Evolutionary conservation across 2,113 vertebrate genomes (phyloP).

Genomic region (Heterotilapia buettikoferi): DNA sequence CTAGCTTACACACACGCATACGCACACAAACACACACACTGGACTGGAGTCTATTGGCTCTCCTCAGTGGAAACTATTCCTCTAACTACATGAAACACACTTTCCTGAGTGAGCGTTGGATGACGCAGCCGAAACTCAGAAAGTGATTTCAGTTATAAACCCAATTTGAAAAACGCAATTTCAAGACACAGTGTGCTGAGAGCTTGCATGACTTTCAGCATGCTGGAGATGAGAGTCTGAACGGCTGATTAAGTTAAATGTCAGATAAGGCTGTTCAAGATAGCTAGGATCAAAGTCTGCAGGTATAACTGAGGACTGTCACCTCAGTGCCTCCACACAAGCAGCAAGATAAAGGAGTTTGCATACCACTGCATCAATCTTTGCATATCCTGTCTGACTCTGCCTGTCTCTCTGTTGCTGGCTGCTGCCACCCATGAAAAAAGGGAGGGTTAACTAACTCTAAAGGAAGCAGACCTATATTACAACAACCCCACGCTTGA

Average conservation of each 20-base stretch:
- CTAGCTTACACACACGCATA: background rate
- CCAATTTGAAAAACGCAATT: background rate
- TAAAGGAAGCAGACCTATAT: slow-evolving; percentile 1
- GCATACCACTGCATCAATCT: slow-evolving; percentile 52
- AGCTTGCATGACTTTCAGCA: background rate
- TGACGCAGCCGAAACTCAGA: background rate
- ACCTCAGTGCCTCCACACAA: background rate
- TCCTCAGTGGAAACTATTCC: slow-evolving; percentile 37
- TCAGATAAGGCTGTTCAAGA: slow-evolving; percentile 33
- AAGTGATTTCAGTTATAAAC: slow-evolving; percentile 2
- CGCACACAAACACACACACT: background rate
- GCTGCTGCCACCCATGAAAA: background rate
- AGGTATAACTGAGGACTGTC: background rate
- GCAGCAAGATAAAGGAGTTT: slow-evolving; percentile 27
- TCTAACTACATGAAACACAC: slow-evolving; percentile 3
- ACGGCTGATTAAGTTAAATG: background rate
- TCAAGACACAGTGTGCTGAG: background rate
- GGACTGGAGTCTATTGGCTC: background rate
- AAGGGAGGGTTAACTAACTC: slow-evolving; percentile 12
- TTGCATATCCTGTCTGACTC: slow-evolving; percentile 50
- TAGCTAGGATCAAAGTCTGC: slow-evolving; percentile 57
- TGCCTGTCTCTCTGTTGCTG: background rate
- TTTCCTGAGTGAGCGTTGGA: background rate
- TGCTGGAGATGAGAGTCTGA: background rate
- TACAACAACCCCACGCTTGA: background rate